Evolutionary conservation across 2,888 invertebrate species (phyloP), one percentile per base, ranked within the genome.

Genomic region (Odontomyia ornata): DNA sequence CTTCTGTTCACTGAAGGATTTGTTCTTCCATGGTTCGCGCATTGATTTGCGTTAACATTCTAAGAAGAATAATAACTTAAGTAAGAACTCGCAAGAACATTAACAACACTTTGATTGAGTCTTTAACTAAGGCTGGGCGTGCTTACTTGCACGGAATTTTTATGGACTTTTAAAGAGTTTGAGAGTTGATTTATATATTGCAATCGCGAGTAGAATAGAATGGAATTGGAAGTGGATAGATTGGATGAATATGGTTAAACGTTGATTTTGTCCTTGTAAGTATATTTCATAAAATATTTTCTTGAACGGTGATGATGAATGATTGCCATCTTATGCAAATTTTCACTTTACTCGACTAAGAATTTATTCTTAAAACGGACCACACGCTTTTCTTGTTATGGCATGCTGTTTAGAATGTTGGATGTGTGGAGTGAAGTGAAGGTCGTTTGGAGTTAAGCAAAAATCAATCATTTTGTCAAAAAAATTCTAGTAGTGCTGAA

Each of bases 241-340:
- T 5, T 36, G 36, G 36, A 36, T 36, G 36, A 5, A 36, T 36
- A 36, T 36, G 36, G 36, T 36, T 9, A 36, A n/a, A 9, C 36
- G 36, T 36, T 36, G 36, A 23, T 64, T 11, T 25, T 47, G 71
- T 71, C 71, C 71, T 71, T 71, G 64, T 15, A 25, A n/a, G 11
- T 9, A 5, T 36, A 36, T 36, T n/a, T 43, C 43, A 43, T 13
- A n/a, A 52, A 52, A n/a, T 15, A 18, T 36, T 36, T 36, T 36
- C 36, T 52, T 52, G 52, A 18, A 47, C 25, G 71, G 47, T 71
- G 71, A 71, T 47, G 71, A 71, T 71, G 71, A 71, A 71, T 52
- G 46, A 71, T 71, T 52, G 52, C 25, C 71, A 52, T 47, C 25
- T 25, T 46, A 71, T 71, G 71, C 27, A 71, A 71, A 71, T 71